Evolutionary conservation across 2,797 vertebrate genomes (phyloP), one percentile per base, ranked within the genome.

Genomic region (Natrix natrix): DNA sequence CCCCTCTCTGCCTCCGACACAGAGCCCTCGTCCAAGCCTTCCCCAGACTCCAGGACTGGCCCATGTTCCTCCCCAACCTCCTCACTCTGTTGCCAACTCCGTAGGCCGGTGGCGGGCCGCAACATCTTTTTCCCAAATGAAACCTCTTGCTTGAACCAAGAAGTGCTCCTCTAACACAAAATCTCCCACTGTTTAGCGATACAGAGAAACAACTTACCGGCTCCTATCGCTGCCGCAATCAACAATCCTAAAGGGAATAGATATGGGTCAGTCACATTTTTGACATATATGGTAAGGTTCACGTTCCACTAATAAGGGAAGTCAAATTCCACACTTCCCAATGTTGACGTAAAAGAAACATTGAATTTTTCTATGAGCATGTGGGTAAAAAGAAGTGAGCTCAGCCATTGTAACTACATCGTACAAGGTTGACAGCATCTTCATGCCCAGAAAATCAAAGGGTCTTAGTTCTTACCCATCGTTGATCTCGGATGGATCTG

Each of bases 211-310:
- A 56, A 89, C 88, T 90, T 90, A 90, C 88, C 60, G 0, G n/a
- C 0, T 0, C 88, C 43, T 0, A 61, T 1, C 0, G 0, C 6
- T 0, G 26, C 60, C 0, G 43, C 60, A 0, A 20, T 1, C 2
- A 32, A 1, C 0, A 32, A 0, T 0, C 24, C 26, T 66, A 66
- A 52, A 52, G 16, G 10, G 52, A 90, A 90, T 48, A 66, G 60
- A 48, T 83, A 48, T 48, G 20, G 22, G 74, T 17, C 8, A 22
- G 17, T 78, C 74, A 78, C 3, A 43, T 78, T 43, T 78, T 20
- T 78, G 74, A 22, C 37, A 43, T 63, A 28, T 48, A 89, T 48
- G 43, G 20, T 48, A 89, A 28, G 37, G 20, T 48, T 89, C 13
- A 61, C 16, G 37, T 13, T 61, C 22, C 16, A 7, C 17, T 87